Base-by-base conservation (phyloP, 2,113 vertebrate species). In the Tupaia chinensis region DNA sequence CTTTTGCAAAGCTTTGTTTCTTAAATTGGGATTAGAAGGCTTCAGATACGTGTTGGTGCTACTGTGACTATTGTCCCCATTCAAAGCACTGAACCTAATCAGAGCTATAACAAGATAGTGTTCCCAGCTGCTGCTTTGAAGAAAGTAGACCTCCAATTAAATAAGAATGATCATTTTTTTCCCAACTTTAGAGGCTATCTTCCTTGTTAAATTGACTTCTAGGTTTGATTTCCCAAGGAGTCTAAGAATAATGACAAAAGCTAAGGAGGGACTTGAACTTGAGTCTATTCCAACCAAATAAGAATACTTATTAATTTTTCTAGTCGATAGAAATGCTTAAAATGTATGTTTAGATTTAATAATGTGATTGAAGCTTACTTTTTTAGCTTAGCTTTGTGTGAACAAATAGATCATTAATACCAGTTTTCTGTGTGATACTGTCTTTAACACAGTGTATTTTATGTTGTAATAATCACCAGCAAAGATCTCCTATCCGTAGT, bases 211-310 rank as follows among this genome's bases (percentile, higher is more conserved):
- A 66, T 54, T 87, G 87, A 65, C 68, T 81, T 87, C 34, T 27
- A 80, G n/a, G 25, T 87, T 66, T 86, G 20, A 82, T 68, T 87
- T 84, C 72, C 29, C 58, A 66, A 72, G 58, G 12, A 93, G 61
- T 53, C 85, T 89, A 72, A 88, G 14, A 91, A 70, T 76, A 79
- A 94, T 25, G 32, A 90, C 73, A 84, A 25, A 92, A 85, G 44
- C 90, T 72, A 82, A 92, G 29, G 68, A 44, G 63, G 27, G 56
- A 53, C 14, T 72, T 93, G 27, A 77, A 76, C 10, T 88, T 61
- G 13, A 27, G 32, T 66, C 76, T 74, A 6, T 76, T 95, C 73
- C 53, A 88, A 34, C 32, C 16, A 85, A 93, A 68, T 32, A 27
- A 29, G 73, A 74, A 56, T 44, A 87, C 22, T 69, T 74, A 73